These are phyloP conservation scores for Desmodus rotundus DNA, from an alignment of 2,113 vertebrate genomes.

Conservation along the genomic window DNA sequence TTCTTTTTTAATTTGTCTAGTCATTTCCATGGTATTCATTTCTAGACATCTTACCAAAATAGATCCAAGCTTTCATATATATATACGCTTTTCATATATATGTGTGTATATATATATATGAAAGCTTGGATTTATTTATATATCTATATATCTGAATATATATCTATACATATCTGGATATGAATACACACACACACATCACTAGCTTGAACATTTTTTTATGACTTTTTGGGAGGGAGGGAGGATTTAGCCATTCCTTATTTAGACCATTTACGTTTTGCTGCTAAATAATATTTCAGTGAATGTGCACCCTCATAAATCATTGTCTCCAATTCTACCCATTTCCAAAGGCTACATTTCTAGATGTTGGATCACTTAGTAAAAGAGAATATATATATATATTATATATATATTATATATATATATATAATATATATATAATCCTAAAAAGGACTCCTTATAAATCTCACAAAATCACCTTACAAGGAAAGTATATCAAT, in stretches of 20 bases:
- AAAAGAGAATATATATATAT: background rate
- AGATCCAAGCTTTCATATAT: background rate
- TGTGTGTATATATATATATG: no score
- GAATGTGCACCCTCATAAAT: background rate
- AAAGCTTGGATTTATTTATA: no score
- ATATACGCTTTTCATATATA: no score
- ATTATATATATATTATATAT: no score
- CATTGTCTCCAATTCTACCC: background rate
- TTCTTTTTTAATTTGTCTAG: background rate
- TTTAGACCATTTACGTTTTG: background rate
- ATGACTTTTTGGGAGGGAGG: fast-evolving
- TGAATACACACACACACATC: no score
- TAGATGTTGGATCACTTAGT: background rate
- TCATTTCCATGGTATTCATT: background rate
- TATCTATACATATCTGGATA: no score
- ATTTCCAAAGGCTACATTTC: background rate
- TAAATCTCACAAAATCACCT: background rate
- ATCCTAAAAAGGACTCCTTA: background rate
- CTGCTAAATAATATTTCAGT: background rate
- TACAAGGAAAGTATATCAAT: background rate
- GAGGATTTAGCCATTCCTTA: background rate
- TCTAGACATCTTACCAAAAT: background rate
- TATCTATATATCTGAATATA: no score
- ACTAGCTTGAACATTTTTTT: background rate
- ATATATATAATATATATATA: background rate